Evolutionary conservation across 2,888 invertebrate species (phyloP), one percentile per base, ranked within the genome.

Genomic region (Tineola bisselliella): DNA sequence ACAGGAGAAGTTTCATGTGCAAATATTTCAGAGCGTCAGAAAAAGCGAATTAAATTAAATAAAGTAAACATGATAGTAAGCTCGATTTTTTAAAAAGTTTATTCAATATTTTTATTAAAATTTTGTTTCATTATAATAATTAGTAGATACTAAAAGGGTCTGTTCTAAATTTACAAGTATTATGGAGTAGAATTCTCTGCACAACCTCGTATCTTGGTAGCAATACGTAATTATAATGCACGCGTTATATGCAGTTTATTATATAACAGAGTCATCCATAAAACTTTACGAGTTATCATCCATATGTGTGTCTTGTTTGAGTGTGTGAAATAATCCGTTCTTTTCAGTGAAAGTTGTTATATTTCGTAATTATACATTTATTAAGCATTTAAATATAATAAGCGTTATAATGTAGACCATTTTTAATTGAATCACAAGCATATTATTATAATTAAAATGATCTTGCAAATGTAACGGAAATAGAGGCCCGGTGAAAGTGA

Each of bases 321-420:
- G 70, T 71, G 70, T 66, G 73, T 77, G 79, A 79, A 79, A 76
- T 79, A 75, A 76, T 74, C 76, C 70, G 76, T 73, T 78, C 77
- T 77, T 72, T 68, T 68, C 68, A 83, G 84, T 84, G 84, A 86
- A 86, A 86, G 84, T 84, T 76, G 71, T 70, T 70, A 69, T 48
- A 48, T 48, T 48, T 48, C 48, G 48, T 17, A 48, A 48, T 48
- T 48, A 48, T 17, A 48, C 48, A 48, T 48, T 48, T 48, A 15
- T 48, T 48, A 15, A 48, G 48, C 48, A 48, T 15, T 48, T n/a
- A 10, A 48, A 15, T 48, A 48, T 48, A 2, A 15, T 48, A 25
- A 4, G 25, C 6, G 8, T 48, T 15, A 15, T 48, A 48, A 48
- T 15, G n/a, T 48, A 48, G 13, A 48, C 48, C 17, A 17, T 13